Evolutionary conservation across 2,797 vertebrate genomes (phyloP).

Genomic region (Balearica regulorum): DNA sequence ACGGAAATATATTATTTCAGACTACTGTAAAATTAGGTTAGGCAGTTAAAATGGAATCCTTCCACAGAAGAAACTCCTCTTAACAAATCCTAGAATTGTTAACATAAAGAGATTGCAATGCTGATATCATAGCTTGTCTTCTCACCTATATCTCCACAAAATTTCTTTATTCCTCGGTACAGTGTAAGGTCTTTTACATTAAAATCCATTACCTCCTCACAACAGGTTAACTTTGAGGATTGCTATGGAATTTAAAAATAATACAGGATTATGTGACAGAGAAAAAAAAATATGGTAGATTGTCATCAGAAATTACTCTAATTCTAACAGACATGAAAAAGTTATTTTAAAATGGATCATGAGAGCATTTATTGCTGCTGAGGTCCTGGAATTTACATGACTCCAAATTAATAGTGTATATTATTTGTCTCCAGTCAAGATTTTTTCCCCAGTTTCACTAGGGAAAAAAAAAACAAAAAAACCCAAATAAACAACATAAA

Average conservation of each 20-base stretch:
- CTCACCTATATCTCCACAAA: not conserved
- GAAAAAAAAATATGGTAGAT: not conserved
- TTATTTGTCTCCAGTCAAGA: not conserved
- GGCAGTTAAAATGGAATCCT: not conserved
- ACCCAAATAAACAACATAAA: not conserved
- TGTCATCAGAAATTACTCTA: not conserved
- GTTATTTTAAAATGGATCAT: not conserved
- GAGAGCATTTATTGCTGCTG: not conserved
- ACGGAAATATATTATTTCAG: not conserved
- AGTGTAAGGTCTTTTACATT: not conserved
- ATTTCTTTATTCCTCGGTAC: not conserved
- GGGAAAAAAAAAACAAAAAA: not conserved
- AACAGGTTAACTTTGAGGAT: not conserved
- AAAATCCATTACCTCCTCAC: not conserved
- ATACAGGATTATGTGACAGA: not conserved
- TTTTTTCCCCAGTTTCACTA: not conserved
- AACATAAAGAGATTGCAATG: not conserved
- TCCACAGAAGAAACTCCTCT: not conserved
- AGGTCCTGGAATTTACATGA: not conserved
- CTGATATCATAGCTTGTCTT: not conserved
- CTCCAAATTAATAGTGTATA: not conserved
- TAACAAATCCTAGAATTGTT: not conserved
- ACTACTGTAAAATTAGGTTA: not conserved
- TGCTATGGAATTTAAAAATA: not conserved
- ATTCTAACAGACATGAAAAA: not conserved